Evolutionary conservation across 2,113 vertebrate species (phyloP), one percentile per base, ranked within the genome.

Genomic region (Onychorhynchus coronatus): DNA sequence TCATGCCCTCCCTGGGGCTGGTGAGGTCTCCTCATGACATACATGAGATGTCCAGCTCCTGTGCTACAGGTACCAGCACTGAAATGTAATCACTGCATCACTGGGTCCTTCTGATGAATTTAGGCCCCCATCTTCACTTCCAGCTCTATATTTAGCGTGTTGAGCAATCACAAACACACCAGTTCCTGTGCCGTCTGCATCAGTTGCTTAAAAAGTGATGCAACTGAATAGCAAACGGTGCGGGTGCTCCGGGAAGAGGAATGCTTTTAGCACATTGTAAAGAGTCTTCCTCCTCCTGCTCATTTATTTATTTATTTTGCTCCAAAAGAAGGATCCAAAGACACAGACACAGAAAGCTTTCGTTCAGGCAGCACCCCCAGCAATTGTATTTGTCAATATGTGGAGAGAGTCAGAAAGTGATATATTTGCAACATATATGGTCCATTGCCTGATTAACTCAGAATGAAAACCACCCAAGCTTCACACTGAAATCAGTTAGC

Each of bases 371-470:
- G 91, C 85, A 94, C 67, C 67, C 70, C 62, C 74, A 91, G 91
- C 83, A 91, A 76, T 92, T 96, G 85, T 96, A 33, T 97, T 97
- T 97, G 96, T 97, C 96, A 97, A 95, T 97, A 97, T 70, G 77
- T 95, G 93, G 50, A 87, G 82, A 84, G 74, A 33, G 70, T 49
- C 87, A 95, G 80, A 93, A 94, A 95, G 94, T 96, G 96, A 95
- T 97, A 89, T 89, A 95, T 97, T 97, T 94, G 83, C 74, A 84
- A 78, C 95, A 94, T 95, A 61, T 63, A 96, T 81, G 96, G 89
- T 95, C 94, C 95, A 96, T 96, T 97, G 97, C 92, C 93, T 97
- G 97, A 97, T 97, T 96, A 97, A 97, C 94, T 97, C 96, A 53
- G 93, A 97, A 96, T 96, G 97, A 97, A 97, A 97, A 95, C 93